Percentiles rank a stretch among this genome's conserved stretches.
Evolutionary conservation across 2,888 invertebrate genomes (phyloP).

Genomic region (Geophilus truncorum): DNA sequence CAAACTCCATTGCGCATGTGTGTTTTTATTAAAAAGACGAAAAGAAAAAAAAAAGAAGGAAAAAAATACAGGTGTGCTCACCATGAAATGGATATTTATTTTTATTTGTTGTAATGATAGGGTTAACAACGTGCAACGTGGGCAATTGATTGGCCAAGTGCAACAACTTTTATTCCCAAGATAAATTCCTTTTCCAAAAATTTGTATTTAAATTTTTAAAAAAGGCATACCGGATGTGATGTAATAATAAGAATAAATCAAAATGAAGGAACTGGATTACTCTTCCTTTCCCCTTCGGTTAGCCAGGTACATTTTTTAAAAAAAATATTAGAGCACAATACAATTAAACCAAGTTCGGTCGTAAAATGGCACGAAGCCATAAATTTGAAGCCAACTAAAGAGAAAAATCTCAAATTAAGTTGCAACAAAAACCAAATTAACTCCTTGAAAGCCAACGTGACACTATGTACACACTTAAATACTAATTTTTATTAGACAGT

Average conservation of each 20-base stretch:
- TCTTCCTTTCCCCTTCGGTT: neutral
- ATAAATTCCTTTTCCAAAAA: neutral
- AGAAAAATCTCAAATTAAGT: slow-evolving; percentile 2
- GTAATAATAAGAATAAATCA: neutral
- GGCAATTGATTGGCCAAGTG: slow-evolving; percentile 2
- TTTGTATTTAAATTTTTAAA: neutral
- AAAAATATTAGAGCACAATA: neutral
- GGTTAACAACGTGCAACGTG: slow-evolving; percentile 2
- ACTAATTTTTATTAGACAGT: neutral
- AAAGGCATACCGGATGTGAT: neutral
- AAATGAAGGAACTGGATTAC: neutral
- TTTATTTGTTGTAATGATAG: neutral
- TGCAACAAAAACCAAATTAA: slow-evolving; percentile 2
- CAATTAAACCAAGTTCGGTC: neutral
- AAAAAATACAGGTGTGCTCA: neutral
- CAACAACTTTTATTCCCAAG: neutral
- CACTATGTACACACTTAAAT: slow-evolving; percentile 1
- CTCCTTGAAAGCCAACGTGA: neutral
- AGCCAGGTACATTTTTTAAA: neutral
- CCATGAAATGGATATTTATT: slow-evolving; percentile 10
- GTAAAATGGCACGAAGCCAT: neutral
- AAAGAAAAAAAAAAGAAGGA: neutral
- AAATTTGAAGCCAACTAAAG: neutral
- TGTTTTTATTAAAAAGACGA: no score
- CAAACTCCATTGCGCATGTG: neutral